Evolutionary conservation across 1,140 invertebrate species (phyloP).

Genomic region (Cydia pomonella): DNA sequence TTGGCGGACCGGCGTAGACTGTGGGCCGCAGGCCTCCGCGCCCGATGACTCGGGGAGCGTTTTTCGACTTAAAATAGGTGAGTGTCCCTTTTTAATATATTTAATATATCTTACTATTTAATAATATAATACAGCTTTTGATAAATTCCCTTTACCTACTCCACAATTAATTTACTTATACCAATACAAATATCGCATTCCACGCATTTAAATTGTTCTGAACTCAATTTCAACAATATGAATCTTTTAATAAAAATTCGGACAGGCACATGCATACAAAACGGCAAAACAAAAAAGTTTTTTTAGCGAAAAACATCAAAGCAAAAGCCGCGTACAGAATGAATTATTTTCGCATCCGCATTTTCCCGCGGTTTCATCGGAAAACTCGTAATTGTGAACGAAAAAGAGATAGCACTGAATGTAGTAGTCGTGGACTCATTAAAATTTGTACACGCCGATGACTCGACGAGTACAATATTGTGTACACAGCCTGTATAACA

Average conservation of each 20-base stretch:
- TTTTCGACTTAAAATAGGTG: too few relatives aligned
- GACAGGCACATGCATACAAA: conserved; percentile 22
- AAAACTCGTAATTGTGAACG: conserved; percentile 18
- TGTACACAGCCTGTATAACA: conserved; percentile 30
- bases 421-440: conserved; percentile 51
- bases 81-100: too few relatives aligned
- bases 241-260: neutral
- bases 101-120: too few relatives aligned
- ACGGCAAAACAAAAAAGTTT: neutral
- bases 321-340: conserved; percentile 25
- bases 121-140: too few relatives aligned
- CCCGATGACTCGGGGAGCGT: too few relatives aligned
- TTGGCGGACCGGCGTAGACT: too few relatives aligned
- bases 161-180: neutral
- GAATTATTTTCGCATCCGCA: conserved; percentile 30
- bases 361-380: neutral
- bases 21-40: too few relatives aligned
- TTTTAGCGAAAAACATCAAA: conserved; percentile 23
- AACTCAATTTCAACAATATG: neutral
- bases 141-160: too few relatives aligned
- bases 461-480: conserved; percentile 44
- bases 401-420: conserved; percentile 23
- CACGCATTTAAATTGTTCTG: neutral
- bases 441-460: conserved; percentile 61
- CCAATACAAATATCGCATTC: neutral